A percentile compares a stretch with the other conserved stretches of the same genome.
Evolutionary conservation across 2,797 vertebrate species (phyloP).

Genomic region (Argentina silus): DNA sequence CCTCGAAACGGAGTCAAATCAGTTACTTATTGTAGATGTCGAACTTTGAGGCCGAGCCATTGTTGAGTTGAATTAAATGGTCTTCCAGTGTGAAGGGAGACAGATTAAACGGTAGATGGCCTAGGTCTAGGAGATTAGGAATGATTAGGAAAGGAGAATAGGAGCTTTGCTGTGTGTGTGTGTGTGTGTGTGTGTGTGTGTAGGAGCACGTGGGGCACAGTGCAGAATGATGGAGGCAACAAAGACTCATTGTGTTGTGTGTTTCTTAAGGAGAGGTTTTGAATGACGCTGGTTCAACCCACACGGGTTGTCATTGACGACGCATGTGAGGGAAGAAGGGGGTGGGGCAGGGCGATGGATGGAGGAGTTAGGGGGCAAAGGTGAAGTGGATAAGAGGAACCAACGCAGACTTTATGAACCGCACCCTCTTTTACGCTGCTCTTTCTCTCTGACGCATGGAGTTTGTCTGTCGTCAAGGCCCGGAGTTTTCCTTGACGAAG

Average conservation of each 20-base stretch:
- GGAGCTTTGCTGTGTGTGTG: conserved; percentile 6
- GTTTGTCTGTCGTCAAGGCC: no score
- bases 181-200: background rate
- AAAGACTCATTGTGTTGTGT: conserved; percentile 62
- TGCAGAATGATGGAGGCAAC: conserved; percentile 39
- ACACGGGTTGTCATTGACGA: conserved; percentile 52
- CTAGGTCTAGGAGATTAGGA: conserved; percentile 16
- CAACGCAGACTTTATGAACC: background rate
- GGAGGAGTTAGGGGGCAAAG: conserved; percentile 18
- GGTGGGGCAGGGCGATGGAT: conserved; percentile 9
- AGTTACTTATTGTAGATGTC: conserved; percentile 1
- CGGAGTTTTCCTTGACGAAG: no score
- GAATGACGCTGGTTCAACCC: conserved; percentile 69
- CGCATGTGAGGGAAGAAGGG: conserved; percentile 19
- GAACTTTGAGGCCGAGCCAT: background rate
- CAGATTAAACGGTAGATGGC: no score
- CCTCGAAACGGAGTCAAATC: background rate
- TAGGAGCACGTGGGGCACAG: background rate
- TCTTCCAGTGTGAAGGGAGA: conserved; percentile 4
- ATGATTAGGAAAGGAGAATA: conserved; percentile 22
- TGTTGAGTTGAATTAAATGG: background rate
- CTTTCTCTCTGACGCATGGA: no score
- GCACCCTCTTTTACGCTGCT: background rate
- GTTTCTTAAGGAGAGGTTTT: conserved; percentile 64
- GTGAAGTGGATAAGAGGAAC: background rate